Conservation (phyloP, 1,140 invertebrate species). For the Zaprionus camerounensis region DNA sequence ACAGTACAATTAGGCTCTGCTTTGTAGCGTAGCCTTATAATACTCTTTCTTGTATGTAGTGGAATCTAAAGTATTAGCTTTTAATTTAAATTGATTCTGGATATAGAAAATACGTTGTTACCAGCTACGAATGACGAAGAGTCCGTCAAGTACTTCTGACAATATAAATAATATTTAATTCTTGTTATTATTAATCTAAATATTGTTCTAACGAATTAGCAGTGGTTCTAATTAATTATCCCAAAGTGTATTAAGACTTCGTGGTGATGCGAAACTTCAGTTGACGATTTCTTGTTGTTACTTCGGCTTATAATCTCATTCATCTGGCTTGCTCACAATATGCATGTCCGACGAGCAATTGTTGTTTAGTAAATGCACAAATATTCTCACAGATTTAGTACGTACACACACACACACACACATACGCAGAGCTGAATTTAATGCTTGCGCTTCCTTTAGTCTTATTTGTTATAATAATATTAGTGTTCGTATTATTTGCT, state of each 20-base stretch:
- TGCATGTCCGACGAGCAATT: slow-evolving; percentile 33
- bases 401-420: slow-evolving; percentile 14
- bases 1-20: too few relatives aligned
- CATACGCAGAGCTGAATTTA: slow-evolving; percentile 23
- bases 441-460: slow-evolving; percentile 27
- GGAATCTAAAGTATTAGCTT: too few relatives aligned
- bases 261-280: background rate
- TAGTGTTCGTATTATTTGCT: slow-evolving; percentile 69
- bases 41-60: background rate
- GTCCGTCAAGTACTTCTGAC: too few relatives aligned
- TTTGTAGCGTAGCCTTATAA: too few relatives aligned
- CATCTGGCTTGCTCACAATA: slow-evolving; percentile 32
- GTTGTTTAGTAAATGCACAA: slow-evolving; percentile 47
- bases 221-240: background rate
- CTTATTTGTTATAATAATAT: slow-evolving; percentile 75
- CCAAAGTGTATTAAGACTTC: slow-evolving; percentile 20
- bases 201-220: too few relatives aligned
- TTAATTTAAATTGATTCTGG: too few relatives aligned
- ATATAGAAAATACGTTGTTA: too few relatives aligned
- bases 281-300: slow-evolving; percentile 17
- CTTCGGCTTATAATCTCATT: slow-evolving; percentile 21
- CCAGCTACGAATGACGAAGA: too few relatives aligned
- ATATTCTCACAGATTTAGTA: slow-evolving; percentile 19
- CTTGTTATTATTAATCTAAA: too few relatives aligned
- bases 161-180: too few relatives aligned